Evolutionary conservation across 2,113 vertebrate species (phyloP), one percentile per base, ranked within the genome.

Genomic region (Nansenia antarctica): DNA sequence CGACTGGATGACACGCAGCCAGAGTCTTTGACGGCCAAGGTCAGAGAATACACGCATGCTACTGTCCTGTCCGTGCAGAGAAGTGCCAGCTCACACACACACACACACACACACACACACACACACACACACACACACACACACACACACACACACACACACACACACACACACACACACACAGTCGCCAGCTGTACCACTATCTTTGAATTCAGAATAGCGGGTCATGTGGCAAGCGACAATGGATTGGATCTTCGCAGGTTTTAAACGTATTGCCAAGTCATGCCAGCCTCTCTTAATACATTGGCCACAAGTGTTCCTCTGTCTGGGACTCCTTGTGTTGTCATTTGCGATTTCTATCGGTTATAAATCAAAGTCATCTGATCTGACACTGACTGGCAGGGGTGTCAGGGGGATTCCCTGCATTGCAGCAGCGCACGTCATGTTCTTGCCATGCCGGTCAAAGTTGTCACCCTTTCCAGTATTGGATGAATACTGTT

Each of bases 381-480:
- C 49, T 34, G 27, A 15, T 49, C 14, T n/a, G n/a, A n/a, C n/a
- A n/a, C 42, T 47, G 42, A n/a, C 1, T n/a, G n/a, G 42, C 42
- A 47, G 42, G 14, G n/a, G 14, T 47, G 5, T 47, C 8, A 27
- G 54, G 74, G 67, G 72, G 24, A 2, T 72, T 73, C 52, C 73
- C 65, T 57, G 31, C 70, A 62, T 9, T 72, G 24, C 61, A 75
- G 49, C 72, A 60, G 66, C 78, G 65, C 63, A 47, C 69, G 70
- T 70, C 58, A 62, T 20, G 3, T 60, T 66, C 20, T 70, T 70
- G 7, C 52, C 65, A 49, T 64, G 59, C 26, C 57, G 64, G 49
- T 69, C 20, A 35, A 78, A 65, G 67, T 83, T 82, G 80, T 77
- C 76, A 78, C 24, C 65, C 63, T 82, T 81, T 82, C 54, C 5